These are phyloP conservation scores for Cyprinus carpio DNA, from an alignment of 2,113 vertebrate genomes.

Conservation along the genomic window DNA sequence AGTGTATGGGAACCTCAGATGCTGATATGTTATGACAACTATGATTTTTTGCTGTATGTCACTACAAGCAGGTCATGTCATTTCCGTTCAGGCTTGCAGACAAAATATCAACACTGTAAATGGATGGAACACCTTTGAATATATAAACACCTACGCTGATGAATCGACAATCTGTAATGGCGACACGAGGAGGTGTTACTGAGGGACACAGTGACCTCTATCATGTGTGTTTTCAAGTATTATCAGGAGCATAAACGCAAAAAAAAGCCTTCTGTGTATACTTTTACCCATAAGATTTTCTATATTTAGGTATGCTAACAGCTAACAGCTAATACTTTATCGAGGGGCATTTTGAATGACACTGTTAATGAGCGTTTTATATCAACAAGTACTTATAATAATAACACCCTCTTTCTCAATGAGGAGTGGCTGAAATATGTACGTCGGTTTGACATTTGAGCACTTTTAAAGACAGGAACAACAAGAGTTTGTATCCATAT, in stretches of 20 bases:
- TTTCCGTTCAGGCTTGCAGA: neutral
- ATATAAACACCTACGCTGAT: neutral
- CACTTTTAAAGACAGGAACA: neutral
- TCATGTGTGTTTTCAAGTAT: slow-evolving; percentile 55
- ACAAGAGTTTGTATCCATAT: neutral
- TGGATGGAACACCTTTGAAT: slow-evolving; percentile 21
- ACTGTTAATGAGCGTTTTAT: neutral
- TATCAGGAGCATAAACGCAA: slow-evolving; percentile 51
- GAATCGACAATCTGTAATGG: neutral
- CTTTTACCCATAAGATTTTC: slow-evolving; percentile 37
- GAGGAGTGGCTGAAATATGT: slow-evolving; percentile 20
- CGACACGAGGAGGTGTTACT: slow-evolving; percentile 25
- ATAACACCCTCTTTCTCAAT: slow-evolving; percentile 5
- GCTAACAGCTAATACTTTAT: slow-evolving; percentile 46
- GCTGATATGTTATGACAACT: slow-evolving; percentile 37
- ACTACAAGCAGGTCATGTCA: slow-evolving; percentile 31
- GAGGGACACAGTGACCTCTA: slow-evolving; percentile 38
- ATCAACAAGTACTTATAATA: slow-evolving; percentile 24
- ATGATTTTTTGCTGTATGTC: slow-evolving; percentile 12
- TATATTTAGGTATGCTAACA: slow-evolving; percentile 30
- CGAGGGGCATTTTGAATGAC: slow-evolving; percentile 20
- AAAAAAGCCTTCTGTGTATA: slow-evolving; percentile 44
- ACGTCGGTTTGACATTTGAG: neutral
- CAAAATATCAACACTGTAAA: slow-evolving; percentile 28
- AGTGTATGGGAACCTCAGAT: slow-evolving; percentile 23